Conservation (phyloP, 2,888 invertebrate genomes). For the Sarcophaga variegata region DNA sequence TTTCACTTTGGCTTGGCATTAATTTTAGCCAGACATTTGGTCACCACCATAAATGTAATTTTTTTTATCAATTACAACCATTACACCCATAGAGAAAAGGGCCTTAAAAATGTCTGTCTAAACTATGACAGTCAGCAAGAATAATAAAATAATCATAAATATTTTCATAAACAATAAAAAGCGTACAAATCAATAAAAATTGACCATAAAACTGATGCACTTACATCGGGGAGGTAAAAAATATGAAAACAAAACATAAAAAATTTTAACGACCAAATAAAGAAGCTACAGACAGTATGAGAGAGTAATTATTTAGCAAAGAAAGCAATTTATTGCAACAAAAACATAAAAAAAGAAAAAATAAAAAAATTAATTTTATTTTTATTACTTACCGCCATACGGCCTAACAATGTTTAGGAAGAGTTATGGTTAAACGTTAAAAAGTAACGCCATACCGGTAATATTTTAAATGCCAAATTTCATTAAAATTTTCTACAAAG, state of each 20-base stretch:
- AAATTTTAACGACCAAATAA: not conserved
- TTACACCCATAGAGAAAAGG: not conserved
- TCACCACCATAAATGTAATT: conserved; percentile 7
- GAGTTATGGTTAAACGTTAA: not conserved
- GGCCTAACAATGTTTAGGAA: not conserved
- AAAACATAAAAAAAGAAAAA: not conserved
- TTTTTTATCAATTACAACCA: not conserved
- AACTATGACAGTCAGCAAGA: not conserved
- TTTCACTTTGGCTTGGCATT: not conserved
- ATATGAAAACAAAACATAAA: not conserved
- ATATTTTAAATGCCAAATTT: not conserved
- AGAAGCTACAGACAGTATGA: not conserved
- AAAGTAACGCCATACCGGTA: not conserved
- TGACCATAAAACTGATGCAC: not conserved
- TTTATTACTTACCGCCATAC: not conserved
- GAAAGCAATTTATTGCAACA: not conserved
- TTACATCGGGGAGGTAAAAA: not conserved
- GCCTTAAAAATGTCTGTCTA: not conserved
- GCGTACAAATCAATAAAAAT: not conserved
- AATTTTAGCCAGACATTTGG: conserved; percentile 7
- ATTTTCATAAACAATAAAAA: not conserved
- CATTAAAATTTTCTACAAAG: not conserved
- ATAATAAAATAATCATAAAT: not conserved
- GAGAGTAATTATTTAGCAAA: not conserved
- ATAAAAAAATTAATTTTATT: not conserved